Base-by-base conservation (phyloP, 1,140 invertebrate genomes). In the Zelostemma sp. region DNA sequence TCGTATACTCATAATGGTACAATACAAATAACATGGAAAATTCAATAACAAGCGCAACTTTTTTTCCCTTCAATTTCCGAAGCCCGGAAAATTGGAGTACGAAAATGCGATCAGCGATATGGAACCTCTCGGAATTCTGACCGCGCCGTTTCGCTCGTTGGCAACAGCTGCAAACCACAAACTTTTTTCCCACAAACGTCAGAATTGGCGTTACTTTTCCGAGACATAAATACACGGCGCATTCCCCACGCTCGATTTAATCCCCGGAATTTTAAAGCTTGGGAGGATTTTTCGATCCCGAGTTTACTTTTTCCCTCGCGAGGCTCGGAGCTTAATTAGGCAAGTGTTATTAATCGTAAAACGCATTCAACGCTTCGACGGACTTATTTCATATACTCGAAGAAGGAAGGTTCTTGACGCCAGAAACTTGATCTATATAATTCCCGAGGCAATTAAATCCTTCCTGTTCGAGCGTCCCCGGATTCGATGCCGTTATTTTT, bases 221-320 rank as follows among this genome's bases (percentile, higher is more conserved):
- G 3, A 4, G 25, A 8, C 25, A 28, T 8, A 8, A 28, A 28
- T 28, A 9, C 33, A n/a, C 33, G 33, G 33, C 21, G 21, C 33
- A 35, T 35, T 35, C 33, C 33, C 33, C 6, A n/a, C n/a, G 33
- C 33, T 35, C 6, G 6, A 35, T 35, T 35, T 35, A n/a, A 35
- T 35, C 33, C n/a, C 33, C 11, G 33, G 33, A 35, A 35, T 35
- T 35, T 35, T 35, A n/a, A n/a, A n/a, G n/a, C n/a, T n/a, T n/a
- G n/a, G n/a, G n/a, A 5, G 3, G 33, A 35, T 35, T 9, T n/a
- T 9, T 6, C 33, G 6, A 11, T 35, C 33, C 6, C 33, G 33
- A n/a, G 33, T 35, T 11, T 35, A n/a, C n/a, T 8, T 25, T 25
- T 3, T 8, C 21, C 21, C 33, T n/a, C 33, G n/a, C n/a, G n/a